Base-by-base conservation (phyloP, 2,888 invertebrate species). In the Salticus scenicus region DNA sequence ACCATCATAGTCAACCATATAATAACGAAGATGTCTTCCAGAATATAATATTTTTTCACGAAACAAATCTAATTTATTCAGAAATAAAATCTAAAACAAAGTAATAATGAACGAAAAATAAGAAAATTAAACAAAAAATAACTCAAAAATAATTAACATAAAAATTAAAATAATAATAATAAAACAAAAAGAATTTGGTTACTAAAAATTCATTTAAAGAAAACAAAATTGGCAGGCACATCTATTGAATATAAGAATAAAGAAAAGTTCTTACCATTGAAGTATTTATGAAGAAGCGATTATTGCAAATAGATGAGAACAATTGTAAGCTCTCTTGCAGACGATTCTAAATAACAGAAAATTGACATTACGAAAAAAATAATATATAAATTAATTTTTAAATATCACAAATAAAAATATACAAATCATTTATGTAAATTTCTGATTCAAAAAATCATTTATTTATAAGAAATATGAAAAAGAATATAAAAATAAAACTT, bases 61-160 rank as follows among this genome's bases (percentile, higher is more conserved):
- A 90, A 94, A 94, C 75, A 94, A 90, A 91, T 94, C 94, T 88
- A 94, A 92, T 90, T 94, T 94, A 90, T 94, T 94, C 85, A 94
- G 91, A 89, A 94, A 94, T 73, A 94, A 90, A 67, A 91, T 91
- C 91, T 91, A 89, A 82, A 85, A 83, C 12, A 71, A 33, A 72
- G 73, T 31, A n/a, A n/a, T 14, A 41, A 72, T 27, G 28, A 66
- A 78, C 70, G 84, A 63, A 84, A 74, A 77, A 71, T 33, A 28
- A 70, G 69, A 24, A 51, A 72, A 30, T 73, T 57, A 69, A 51
- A 37, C 17, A 27, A 30, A 78, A 4, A 73, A 28, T 51, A 24
- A 31, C 0, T 37, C 17, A 74, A 33, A 71, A 69, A 27, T 28
- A 20, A 57, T 31, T 69, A 33, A 42, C 31, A 71, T 30, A 33